Percentiles rank a stretch among this genome's conserved stretches.
Conservation (phyloP, 2,888 invertebrate genomes). For the Desoria tigrina region DNA sequence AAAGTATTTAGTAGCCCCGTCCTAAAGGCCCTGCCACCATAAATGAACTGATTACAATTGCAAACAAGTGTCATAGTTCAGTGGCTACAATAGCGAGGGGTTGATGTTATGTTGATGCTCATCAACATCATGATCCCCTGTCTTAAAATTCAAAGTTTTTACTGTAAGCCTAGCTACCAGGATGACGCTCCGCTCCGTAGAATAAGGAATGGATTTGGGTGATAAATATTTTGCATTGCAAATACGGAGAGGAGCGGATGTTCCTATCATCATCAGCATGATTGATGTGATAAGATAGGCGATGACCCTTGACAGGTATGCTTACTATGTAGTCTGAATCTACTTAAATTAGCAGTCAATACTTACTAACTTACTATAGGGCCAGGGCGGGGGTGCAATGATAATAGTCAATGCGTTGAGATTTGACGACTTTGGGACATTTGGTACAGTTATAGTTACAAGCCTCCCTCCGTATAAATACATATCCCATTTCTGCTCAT, state of each 20-base stretch:
- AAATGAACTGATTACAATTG: conserved; percentile 34
- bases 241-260: conserved; percentile 44
- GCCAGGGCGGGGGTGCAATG: conserved; percentile 1
- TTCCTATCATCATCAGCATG: conserved; percentile 46
- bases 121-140: too few relatives aligned
- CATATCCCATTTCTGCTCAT: conserved; percentile 1
- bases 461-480: background rate
- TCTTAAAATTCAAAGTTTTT: too few relatives aligned
- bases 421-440: background rate
- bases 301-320: conserved; percentile 48
- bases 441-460: background rate
- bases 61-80: conserved; percentile 51
- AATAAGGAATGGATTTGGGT: conserved; percentile 1
- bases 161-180: too few relatives aligned
- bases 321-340: conserved; percentile 20
- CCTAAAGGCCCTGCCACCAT: too few relatives aligned
- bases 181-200: background rate
- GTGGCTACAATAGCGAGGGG: conserved; percentile 25
- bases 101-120: too few relatives aligned
- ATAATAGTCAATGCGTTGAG: background rate
- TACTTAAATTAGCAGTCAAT: background rate
- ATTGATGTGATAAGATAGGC: conserved; percentile 37
- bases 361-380: too few relatives aligned
- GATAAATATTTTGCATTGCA: conserved; percentile 49
- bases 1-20: too few relatives aligned